phyloP scores from a whole-genome alignment of 2,797 vertebrate species.

The Enteromius argenteus region DNA sequence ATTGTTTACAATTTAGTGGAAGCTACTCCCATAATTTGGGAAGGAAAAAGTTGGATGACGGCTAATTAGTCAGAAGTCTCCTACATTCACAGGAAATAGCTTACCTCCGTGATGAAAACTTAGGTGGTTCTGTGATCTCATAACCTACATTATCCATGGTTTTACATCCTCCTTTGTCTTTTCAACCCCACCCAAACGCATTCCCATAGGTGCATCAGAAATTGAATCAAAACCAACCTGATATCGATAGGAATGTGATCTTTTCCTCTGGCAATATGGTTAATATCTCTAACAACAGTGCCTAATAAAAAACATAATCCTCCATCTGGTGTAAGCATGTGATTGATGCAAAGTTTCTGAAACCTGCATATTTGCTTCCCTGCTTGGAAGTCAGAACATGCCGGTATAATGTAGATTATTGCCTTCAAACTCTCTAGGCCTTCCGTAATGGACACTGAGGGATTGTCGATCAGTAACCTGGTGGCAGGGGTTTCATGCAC shows the following conservation, averaged over 20 bases:
- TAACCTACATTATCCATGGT: slow-evolving; percentile 18
- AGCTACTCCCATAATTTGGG: background rate
- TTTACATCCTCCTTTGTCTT: slow-evolving; percentile 7
- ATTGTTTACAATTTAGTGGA: background rate
- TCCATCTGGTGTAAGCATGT: slow-evolving; percentile 44
- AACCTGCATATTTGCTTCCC: background rate
- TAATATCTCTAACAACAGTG: slow-evolving; percentile 20
- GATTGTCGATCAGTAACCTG: slow-evolving; percentile 20
- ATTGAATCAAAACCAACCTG: slow-evolving; percentile 10
- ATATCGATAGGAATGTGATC: slow-evolving; percentile 18
- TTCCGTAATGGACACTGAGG: slow-evolving; percentile 22
- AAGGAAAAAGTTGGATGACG: background rate
- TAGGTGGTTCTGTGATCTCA: slow-evolving; percentile 29
- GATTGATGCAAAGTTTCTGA: slow-evolving; percentile 40
- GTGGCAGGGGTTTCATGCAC: slow-evolving; percentile 16
- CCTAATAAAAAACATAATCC: slow-evolving; percentile 22
- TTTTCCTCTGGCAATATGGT: slow-evolving; percentile 20
- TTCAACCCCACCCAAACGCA: background rate
- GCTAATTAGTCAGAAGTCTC: background rate
- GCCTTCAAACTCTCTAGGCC: slow-evolving; percentile 7
- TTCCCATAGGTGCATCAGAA: slow-evolving; percentile 21
- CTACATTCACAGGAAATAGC: slow-evolving; percentile 6
- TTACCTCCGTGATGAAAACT: background rate
- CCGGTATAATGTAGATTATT: slow-evolving; percentile 9
- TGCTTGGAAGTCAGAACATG: slow-evolving; percentile 25